Evolutionary conservation across 2,888 invertebrate genomes (phyloP).

Genomic region (Coelopa pilipes): DNA sequence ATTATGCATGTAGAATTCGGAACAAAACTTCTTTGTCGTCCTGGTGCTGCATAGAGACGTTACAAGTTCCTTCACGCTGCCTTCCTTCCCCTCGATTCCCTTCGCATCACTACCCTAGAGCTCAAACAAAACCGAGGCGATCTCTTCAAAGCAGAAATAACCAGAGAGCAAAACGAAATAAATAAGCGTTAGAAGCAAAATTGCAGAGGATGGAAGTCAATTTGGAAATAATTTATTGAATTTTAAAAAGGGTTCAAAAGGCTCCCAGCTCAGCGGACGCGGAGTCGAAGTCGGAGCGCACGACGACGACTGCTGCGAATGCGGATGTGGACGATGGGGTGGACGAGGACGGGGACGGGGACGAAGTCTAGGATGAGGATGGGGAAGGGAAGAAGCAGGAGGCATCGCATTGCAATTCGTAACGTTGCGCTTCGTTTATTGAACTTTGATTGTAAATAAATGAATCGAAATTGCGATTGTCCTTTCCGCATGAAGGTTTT

Average conservation of each 20-base stretch:
- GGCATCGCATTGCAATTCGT: constrained; percentile 36
- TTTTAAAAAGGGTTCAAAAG: constrained; percentile 50
- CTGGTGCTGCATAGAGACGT: background rate
- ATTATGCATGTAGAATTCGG: too few relatives aligned
- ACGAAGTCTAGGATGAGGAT: background rate
- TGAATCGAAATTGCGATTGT: constrained; percentile 42
- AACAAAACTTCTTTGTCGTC: background rate
- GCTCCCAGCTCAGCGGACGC: background rate
- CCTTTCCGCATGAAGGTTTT: constrained; percentile 15
- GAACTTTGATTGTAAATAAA: constrained; percentile 49
- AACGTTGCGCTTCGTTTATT: constrained; percentile 44
- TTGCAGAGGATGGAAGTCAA: constrained; percentile 50
- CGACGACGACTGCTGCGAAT: background rate
- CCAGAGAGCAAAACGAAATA: constrained; percentile 32
- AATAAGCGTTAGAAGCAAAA: constrained; percentile 44
- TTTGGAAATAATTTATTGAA: constrained; percentile 53
- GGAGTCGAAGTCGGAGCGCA: too few relatives aligned
- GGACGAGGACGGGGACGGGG: background rate
- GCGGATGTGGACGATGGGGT: background rate
- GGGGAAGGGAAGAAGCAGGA: background rate
- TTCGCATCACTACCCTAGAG: background rate
- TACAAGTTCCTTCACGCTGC: background rate
- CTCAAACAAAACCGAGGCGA: constrained; percentile 25
- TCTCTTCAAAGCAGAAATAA: constrained; percentile 42
- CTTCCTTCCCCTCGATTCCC: background rate